phyloP scores from a whole-genome alignment of 2,113 vertebrate species.

The Tretioscincus oriximinensis region DNA sequence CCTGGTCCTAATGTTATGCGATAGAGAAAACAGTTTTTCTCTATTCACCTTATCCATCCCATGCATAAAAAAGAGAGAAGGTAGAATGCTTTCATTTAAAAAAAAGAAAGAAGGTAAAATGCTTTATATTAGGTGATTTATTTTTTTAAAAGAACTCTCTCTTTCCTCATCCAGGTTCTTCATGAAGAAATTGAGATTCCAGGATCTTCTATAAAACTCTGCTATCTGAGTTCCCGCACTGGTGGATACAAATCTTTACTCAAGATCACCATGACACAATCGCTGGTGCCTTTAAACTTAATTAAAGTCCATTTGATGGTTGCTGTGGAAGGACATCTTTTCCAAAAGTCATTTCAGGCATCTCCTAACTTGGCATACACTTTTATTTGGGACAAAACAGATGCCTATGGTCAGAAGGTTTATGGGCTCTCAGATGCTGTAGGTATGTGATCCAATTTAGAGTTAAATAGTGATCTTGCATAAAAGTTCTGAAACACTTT shows the following conservation, averaged over 20 bases:
- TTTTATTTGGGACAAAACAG: slow-evolving; percentile 98
- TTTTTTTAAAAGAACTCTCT: not conserved
- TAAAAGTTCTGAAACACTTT: slow-evolving; percentile 2
- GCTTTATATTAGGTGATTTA: not conserved
- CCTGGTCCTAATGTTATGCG: too few species aligned
- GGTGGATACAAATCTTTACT: slow-evolving; percentile 93
- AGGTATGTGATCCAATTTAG: slow-evolving; percentile 76
- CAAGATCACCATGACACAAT: slow-evolving; percentile 97
- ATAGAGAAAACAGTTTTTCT: too few species aligned
- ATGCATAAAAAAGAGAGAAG: not conserved
- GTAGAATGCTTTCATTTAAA: not conserved
- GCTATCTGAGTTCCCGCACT: slow-evolving; percentile 92
- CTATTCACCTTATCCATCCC: too few species aligned
- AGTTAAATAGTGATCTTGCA: not conserved
- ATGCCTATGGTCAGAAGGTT: slow-evolving; percentile 94
- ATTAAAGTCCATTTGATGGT: slow-evolving; percentile 98
- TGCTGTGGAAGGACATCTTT: slow-evolving; percentile 95
- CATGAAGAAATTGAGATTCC: slow-evolving; percentile 96
- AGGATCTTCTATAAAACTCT: slow-evolving; percentile 87
- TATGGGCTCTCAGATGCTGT: slow-evolving; percentile 95
- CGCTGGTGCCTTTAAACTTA: slow-evolving; percentile 91
- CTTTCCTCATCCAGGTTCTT: slow-evolving; percentile 84
- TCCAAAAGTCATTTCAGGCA: slow-evolving; percentile 97
- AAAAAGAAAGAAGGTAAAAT: not conserved
- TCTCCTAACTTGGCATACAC: slow-evolving; percentile 96